These are phyloP conservation scores for Rhodeus uyekii DNA, from an alignment of 2,797 vertebrate species.

Conservation along the genomic window DNA sequence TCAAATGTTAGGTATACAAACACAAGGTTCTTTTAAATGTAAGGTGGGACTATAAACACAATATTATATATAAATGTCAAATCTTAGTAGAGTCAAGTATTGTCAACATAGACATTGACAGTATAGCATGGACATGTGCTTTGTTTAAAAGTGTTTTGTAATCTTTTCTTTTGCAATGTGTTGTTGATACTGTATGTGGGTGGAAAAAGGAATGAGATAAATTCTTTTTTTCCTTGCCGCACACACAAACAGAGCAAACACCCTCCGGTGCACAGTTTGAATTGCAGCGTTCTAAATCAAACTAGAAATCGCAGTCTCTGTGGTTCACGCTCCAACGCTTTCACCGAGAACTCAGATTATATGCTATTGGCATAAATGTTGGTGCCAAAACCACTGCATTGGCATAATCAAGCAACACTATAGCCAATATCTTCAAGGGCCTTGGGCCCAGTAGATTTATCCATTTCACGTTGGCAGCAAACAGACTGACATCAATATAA, in stretches of 20 bases:
- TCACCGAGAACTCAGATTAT: constrained; percentile 38
- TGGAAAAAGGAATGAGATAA: constrained; percentile 19
- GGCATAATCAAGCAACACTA: constrained; percentile 41
- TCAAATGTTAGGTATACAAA: background rate
- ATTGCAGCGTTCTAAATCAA: constrained; percentile 42
- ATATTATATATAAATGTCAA: background rate
- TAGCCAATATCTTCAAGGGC: constrained; percentile 36
- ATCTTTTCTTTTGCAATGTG: constrained; percentile 13
- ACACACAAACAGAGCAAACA: constrained; percentile 25
- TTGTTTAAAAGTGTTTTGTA: constrained; percentile 5
- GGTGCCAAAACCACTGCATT: constrained; percentile 42
- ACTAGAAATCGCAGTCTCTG: constrained; percentile 39
- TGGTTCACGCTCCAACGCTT: constrained; percentile 26
- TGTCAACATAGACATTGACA: background rate
- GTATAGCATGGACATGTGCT: background rate
- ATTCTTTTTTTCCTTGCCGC: background rate
- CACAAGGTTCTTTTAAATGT: background rate
- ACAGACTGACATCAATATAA: constrained; percentile 40
- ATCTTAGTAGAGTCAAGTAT: constrained; percentile 3
- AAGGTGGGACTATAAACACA: background rate
- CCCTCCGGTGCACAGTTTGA: constrained; percentile 31
- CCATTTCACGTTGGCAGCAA: constrained; percentile 39
- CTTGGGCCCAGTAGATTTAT: constrained; percentile 25
- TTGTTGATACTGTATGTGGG: constrained; percentile 22
- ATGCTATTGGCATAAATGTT: constrained; percentile 28